Evolutionary conservation across 2,888 invertebrate genomes (phyloP).

Genomic region (Drosophila birchii): DNA sequence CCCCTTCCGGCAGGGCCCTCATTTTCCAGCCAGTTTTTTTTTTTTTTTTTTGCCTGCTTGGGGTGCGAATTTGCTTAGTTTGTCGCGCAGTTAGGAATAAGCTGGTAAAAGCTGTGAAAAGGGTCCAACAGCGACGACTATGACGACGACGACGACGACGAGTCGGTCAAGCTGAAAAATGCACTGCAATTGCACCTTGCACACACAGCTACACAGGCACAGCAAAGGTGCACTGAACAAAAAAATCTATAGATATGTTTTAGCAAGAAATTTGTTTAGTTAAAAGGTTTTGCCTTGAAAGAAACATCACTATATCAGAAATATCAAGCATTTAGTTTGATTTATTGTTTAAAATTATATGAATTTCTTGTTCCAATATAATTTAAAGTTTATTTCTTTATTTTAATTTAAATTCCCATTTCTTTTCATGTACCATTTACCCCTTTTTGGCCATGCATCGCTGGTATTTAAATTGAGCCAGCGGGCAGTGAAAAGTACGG

Average conservation of each 20-base stretch:
- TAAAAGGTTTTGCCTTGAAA: neutral
- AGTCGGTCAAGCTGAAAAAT: slow-evolving; percentile 82
- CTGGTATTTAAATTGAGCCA: slow-evolving; percentile 79
- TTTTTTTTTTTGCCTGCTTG: slow-evolving; percentile 21
- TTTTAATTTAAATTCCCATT: too few species aligned
- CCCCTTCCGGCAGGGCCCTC: neutral
- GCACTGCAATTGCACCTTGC: slow-evolving; percentile 78
- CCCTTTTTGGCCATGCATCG: slow-evolving; percentile 76
- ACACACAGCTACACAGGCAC: slow-evolving; percentile 39
- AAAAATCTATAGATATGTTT: accelerated
- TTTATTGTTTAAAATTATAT: neutral
- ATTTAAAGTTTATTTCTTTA: neutral
- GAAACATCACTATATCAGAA: too few species aligned
- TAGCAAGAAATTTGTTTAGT: neutral
- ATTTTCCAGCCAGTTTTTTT: slow-evolving; percentile 29
- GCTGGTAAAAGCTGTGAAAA: slow-evolving; percentile 41
- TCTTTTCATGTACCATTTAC: slow-evolving; percentile 31
- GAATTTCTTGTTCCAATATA: accelerated
- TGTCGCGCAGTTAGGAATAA: slow-evolving; percentile 58
- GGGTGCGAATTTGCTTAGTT: slow-evolving; percentile 66
- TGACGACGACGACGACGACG: slow-evolving; percentile 57
- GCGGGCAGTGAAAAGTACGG: slow-evolving; percentile 66
- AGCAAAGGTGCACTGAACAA: slow-evolving; percentile 9
- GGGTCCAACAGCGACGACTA: slow-evolving; percentile 53
- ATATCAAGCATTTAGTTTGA: neutral